Percentiles rank a stretch among this genome's conserved stretches.
phyloP scores from a whole-genome alignment of 2,888 invertebrate genomes.

The Neoaliturus tenellus region DNA sequence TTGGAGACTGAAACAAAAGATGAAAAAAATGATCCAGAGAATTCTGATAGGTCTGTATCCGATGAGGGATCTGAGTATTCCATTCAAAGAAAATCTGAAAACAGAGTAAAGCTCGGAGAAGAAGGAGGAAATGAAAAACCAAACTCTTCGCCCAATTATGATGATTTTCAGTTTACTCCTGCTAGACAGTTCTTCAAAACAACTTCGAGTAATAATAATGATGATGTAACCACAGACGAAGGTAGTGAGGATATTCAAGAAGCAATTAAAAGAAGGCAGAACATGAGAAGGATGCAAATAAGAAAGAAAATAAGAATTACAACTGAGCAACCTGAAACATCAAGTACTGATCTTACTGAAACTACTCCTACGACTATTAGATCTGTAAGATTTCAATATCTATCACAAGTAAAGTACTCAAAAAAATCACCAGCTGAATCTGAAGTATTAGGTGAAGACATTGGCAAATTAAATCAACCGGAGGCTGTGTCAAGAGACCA shows the following conservation, averaged over 20 bases:
- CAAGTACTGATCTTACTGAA: neutral
- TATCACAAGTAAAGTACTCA: neutral
- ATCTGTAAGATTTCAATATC: neutral
- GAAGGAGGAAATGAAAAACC: neutral
- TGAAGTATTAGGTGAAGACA: neutral
- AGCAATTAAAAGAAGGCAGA: neutral
- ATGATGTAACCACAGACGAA: neutral
- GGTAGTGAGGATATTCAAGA: constrained; percentile 2
- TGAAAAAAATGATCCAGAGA: neutral
- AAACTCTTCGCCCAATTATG: neutral
- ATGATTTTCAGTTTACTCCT: constrained; percentile 2
- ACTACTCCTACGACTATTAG: neutral
- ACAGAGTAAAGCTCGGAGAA: neutral
- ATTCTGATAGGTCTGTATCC: neutral
- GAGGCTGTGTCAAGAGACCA: too few species aligned
- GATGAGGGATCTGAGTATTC: neutral
- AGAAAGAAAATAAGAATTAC: constrained; percentile 17
- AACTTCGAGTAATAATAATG: neutral
- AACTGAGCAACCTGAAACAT: neutral
- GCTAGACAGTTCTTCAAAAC: constrained; percentile 7
- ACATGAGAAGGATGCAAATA: constrained; percentile 42
- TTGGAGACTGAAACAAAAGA: neutral
- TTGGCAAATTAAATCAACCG: neutral
- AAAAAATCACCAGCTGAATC: neutral
- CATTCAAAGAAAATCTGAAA: neutral